Evolutionary conservation across 2,797 vertebrate genomes (phyloP).

Genomic region (Huso huso): DNA sequence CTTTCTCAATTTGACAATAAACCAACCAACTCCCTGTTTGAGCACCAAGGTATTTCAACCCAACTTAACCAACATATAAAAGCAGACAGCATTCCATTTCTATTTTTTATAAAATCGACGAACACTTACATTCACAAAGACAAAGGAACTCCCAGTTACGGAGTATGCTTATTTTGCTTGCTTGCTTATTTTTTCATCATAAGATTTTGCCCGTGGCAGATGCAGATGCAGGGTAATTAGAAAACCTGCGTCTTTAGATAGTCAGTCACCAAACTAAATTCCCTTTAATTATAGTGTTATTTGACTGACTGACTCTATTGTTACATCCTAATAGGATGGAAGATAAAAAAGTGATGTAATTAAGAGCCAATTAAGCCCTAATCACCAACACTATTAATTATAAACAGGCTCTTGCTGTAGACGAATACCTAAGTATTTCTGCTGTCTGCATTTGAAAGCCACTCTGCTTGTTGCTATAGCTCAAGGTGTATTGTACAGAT

Average conservation of each 20-base stretch:
- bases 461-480: too few species aligned
- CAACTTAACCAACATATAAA: too few species aligned
- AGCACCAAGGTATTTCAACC: too few species aligned
- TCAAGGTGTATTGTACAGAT: too few species aligned
- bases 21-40: too few species aligned
- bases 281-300: constrained; percentile 1
- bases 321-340: constrained; percentile 3
- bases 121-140: too few species aligned
- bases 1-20: too few species aligned
- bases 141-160: too few species aligned
- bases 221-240: not conserved
- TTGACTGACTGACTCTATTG: constrained; percentile 3
- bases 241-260: constrained; percentile 2
- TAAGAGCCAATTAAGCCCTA: constrained; percentile 6
- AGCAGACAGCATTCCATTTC: too few species aligned
- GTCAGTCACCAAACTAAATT: constrained; percentile 1
- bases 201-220: not conserved
- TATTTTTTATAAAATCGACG: too few species aligned
- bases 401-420: not conserved
- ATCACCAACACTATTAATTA: constrained; percentile 6
- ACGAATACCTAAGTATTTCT: not conserved
- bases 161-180: too few species aligned
- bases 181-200: too few species aligned
- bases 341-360: constrained; percentile 9
- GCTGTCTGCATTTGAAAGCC: not conserved